Percentiles rank a stretch among this genome's conserved stretches.
Evolutionary conservation across 53 echinoderm and acorn worm species (phyloP).

Genomic region (Actinopyga echinites): DNA sequence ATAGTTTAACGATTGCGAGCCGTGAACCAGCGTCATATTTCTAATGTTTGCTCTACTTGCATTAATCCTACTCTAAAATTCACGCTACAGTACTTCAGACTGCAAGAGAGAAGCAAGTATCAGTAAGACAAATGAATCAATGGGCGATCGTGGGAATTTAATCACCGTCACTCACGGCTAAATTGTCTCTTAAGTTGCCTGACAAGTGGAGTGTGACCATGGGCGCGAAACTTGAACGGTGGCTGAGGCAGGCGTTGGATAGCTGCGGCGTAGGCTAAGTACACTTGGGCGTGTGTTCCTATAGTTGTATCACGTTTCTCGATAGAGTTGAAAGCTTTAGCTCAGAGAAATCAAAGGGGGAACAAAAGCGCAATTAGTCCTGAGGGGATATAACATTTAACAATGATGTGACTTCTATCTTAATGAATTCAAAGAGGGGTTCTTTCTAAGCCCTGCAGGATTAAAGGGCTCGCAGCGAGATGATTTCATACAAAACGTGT

Average conservation of each 20-base stretch:
- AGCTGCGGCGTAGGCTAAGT: slow-evolving; percentile 16
- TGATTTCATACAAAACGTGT: slow-evolving; percentile 34
- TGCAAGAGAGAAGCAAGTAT: not conserved
- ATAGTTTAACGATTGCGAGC: slow-evolving; percentile 1
- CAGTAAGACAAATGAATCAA: slow-evolving; percentile 16
- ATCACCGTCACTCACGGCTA: slow-evolving; percentile 45
- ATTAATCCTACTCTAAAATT: slow-evolving; percentile 40
- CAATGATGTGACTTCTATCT: slow-evolving; percentile 31
- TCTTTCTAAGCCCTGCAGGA: slow-evolving; percentile 32
- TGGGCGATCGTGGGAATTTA: slow-evolving; percentile 39
- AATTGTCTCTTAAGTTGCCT: slow-evolving; percentile 45
- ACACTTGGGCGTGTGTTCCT: slow-evolving; percentile 31
- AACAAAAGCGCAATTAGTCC: slow-evolving; percentile 35
- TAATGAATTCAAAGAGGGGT: slow-evolving; percentile 45
- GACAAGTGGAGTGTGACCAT: slow-evolving; percentile 35
- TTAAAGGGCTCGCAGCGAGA: slow-evolving; percentile 26
- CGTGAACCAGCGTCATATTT: slow-evolving; percentile 34
- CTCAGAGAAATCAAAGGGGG: not conserved
- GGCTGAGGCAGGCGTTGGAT: not conserved
- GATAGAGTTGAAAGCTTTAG: slow-evolving; percentile 24
- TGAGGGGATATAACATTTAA: slow-evolving; percentile 46
- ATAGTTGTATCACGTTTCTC: slow-evolving; percentile 38
- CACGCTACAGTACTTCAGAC: slow-evolving; percentile 37
- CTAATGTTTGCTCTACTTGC: slow-evolving; percentile 34
- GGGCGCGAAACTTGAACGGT: slow-evolving; percentile 10